A percentile compares a stretch with the other conserved stretches of the same genome.
phyloP scores from a whole-genome alignment of 1,140 invertebrate genomes.

The Epicauta chinensis region DNA sequence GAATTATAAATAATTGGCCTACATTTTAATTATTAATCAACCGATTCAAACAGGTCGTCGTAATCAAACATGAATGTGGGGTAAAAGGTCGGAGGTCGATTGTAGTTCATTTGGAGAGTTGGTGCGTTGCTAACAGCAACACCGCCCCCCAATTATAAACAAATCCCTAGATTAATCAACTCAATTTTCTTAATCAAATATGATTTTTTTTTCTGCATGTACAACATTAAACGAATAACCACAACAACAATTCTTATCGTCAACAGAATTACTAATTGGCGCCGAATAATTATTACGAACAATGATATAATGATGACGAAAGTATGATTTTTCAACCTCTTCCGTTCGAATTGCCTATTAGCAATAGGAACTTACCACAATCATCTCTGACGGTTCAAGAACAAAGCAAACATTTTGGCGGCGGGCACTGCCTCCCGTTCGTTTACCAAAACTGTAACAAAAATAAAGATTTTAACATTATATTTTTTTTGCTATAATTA shows the following conservation, averaged over 20 bases:
- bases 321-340: background rate
- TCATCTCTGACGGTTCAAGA: constrained; percentile 82
- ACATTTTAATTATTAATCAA: background rate
- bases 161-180: too few relatives aligned
- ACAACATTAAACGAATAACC: too few relatives aligned
- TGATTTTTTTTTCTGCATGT: too few relatives aligned
- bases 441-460: constrained; percentile 75
- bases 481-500: too few relatives aligned
- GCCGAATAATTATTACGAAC: background rate
- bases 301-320: background rate
- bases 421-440: constrained; percentile 62
- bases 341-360: background rate
- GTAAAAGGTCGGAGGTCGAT: constrained; percentile 18
- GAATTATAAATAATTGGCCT: too few relatives aligned
- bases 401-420: constrained; percentile 80
- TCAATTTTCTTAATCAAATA: too few relatives aligned
- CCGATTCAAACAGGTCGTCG: constrained; percentile 12
- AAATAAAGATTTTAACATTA: constrained; percentile 17
- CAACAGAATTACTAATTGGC: background rate
- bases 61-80: constrained; percentile 6
- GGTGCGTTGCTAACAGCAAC: constrained; percentile 18
- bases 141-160: constrained; percentile 1
- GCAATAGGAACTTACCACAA: constrained; percentile 60
- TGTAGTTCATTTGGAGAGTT: constrained; percentile 20
- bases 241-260: too few relatives aligned